A percentile compares a stretch with the other conserved stretches of the same genome.
These are phyloP conservation scores for Leucoraja erinaceus DNA, from an alignment of 2,113 vertebrate species.

Conservation along the genomic window DNA sequence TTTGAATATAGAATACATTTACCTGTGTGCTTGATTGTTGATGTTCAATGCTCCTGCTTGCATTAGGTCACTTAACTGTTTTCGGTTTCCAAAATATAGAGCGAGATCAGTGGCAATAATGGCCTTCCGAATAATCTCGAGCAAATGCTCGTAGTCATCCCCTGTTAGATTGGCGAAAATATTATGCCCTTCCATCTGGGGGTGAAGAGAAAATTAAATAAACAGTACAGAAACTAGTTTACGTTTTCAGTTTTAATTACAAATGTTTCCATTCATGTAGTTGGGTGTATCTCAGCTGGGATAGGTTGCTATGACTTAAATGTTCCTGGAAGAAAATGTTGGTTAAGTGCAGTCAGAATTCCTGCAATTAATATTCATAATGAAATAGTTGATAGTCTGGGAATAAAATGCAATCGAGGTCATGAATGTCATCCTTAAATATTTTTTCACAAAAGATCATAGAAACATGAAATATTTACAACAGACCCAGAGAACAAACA, in stretches of 20 bases:
- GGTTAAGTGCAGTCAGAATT: not conserved
- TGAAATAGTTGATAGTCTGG: no score
- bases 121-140: conserved; percentile 98
- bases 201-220: conserved; percentile 75
- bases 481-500: no score
- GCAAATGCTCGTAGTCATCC: conserved; percentile 91
- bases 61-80: conserved; percentile 83
- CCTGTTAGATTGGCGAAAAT: conserved; percentile 98
- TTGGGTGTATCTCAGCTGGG: not conserved
- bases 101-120: conserved; percentile 97
- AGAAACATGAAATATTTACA: no score
- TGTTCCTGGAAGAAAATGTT: not conserved
- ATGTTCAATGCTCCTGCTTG: conserved; percentile 70
- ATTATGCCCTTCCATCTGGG: conserved; percentile 98
- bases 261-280: not conserved
- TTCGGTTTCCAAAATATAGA: conserved; percentile 92
- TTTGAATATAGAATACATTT: conserved; percentile 37
- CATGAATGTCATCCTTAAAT: no score
- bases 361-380: no score
- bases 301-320: not conserved
- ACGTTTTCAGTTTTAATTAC: not conserved
- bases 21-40: conserved; percentile 89
- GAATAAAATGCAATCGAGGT: no score
- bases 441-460: no score
- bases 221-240: conserved; percentile 42